A percentile compares a stretch with the other conserved stretches of the same genome.
phyloP scores from a whole-genome alignment of 2,888 invertebrate species.

The Macaria liturata region DNA sequence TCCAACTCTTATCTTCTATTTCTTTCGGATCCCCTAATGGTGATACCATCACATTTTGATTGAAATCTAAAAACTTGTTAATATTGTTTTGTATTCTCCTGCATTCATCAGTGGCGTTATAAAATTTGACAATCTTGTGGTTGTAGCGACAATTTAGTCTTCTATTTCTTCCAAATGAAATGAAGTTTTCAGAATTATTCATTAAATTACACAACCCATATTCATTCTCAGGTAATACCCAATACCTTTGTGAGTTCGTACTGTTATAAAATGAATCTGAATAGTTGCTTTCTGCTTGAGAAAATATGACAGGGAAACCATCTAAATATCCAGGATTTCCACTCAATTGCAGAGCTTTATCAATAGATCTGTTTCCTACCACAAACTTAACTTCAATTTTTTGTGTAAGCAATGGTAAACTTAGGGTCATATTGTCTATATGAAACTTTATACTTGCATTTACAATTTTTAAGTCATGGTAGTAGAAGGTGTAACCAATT shows the following conservation, averaged over 20 bases:
- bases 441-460: conserved; percentile 63
- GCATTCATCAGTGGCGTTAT: conserved; percentile 54
- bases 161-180: conserved; percentile 77
- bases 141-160: conserved; percentile 68
- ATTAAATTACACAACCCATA: conserved; percentile 69
- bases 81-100: conserved; percentile 56
- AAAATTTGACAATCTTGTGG: conserved; percentile 33
- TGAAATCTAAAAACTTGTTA: conserved; percentile 43
- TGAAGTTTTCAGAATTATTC: conserved; percentile 52
- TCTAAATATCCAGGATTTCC: conserved; percentile 90
- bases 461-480: conserved; percentile 55
- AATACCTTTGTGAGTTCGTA: conserved; percentile 35
- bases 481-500: conserved; percentile 64
- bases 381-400: conserved; percentile 60
- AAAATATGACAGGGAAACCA: conserved; percentile 85
- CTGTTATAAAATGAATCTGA: conserved; percentile 59
- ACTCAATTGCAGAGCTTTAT: conserved; percentile 73
- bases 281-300: conserved; percentile 55
- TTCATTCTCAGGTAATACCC: conserved; percentile 61
- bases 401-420: conserved; percentile 53
- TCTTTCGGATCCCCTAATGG: conserved; percentile 64
- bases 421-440: conserved; percentile 46
- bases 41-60: conserved; percentile 49
- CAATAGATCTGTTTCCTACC: conserved; percentile 54
- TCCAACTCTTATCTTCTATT: conserved; percentile 59